Evolutionary conservation across 1,140 invertebrate species (phyloP).

Genomic region (Brachionus asplanchnoidis): DNA sequence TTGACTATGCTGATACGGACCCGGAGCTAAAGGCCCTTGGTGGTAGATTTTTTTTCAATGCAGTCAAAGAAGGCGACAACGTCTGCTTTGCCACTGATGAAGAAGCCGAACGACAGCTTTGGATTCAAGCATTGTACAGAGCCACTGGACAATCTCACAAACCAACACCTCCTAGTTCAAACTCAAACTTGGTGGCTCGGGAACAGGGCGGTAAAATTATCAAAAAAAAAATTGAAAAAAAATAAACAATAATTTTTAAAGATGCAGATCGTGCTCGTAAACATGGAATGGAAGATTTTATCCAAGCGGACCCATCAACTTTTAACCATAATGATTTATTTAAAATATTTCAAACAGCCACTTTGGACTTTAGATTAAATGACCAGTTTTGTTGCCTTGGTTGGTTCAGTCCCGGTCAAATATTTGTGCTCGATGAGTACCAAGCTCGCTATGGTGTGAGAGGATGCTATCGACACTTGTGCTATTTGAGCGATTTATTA

Average conservation of each 20-base stretch:
- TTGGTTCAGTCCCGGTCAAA: slow-evolving; percentile 97
- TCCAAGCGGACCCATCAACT: slow-evolving; percentile 92
- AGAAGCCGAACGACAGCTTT: slow-evolving; percentile 93
- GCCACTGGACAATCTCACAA: slow-evolving; percentile 98
- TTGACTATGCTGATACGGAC: slow-evolving; percentile 91
- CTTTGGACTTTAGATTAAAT: slow-evolving; percentile 86
- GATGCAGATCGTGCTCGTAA: slow-evolving; percentile 88
- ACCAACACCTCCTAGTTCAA: slow-evolving; percentile 72
- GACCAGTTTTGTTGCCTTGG: slow-evolving; percentile 96
- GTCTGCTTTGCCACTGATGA: slow-evolving; percentile 94
- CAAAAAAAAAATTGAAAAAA: slow-evolving; percentile 77
- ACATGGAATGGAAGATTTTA: slow-evolving; percentile 99
- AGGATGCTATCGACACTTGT: slow-evolving; percentile 90
- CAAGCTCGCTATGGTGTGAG: slow-evolving; percentile 92
- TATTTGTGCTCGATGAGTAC: slow-evolving; percentile 97
- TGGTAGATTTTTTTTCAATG: slow-evolving; percentile 91
- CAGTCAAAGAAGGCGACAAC: slow-evolving; percentile 93
- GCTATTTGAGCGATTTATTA: slow-evolving; percentile 88
- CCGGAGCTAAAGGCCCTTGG: slow-evolving; percentile 59
- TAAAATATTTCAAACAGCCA: slow-evolving; percentile 80
- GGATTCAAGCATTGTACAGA: slow-evolving; percentile 92
- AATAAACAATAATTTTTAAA: slow-evolving; percentile 14
- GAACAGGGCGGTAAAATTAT: slow-evolving; percentile 59
- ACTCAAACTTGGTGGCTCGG: slow-evolving; percentile 58
- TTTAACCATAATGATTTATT: slow-evolving; percentile 90